phyloP scores from a whole-genome alignment of 2,797 vertebrate species.

The Pangasius krempfi region DNA sequence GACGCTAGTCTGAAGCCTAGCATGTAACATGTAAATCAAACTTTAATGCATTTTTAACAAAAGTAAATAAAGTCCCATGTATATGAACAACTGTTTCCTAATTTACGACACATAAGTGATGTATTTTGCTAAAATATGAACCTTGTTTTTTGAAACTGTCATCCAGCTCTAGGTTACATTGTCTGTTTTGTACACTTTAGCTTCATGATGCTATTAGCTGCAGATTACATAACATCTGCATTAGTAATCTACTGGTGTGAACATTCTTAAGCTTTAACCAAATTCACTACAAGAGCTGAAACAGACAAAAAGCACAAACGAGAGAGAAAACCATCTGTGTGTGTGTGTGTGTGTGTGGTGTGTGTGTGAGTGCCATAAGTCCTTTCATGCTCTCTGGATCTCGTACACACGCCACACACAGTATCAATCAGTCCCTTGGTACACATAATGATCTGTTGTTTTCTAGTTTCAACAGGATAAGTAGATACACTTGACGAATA shows the following conservation, averaged over 20 bases:
- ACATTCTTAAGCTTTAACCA: neutral
- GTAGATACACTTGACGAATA: slow-evolving; percentile 36
- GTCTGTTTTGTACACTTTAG: neutral
- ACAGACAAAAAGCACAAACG: neutral
- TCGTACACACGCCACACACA: neutral
- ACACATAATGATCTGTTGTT: slow-evolving; percentile 38
- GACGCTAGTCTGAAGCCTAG: neutral
- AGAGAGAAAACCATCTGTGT: neutral
- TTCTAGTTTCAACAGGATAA: slow-evolving; percentile 41
- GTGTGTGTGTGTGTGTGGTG: slow-evolving; percentile 9
- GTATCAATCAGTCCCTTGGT: slow-evolving; percentile 34
- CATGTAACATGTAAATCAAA: neutral
- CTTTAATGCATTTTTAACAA: neutral
- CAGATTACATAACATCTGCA: neutral
- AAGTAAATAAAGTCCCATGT: neutral
- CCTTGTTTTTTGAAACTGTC: neutral
- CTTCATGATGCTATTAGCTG: neutral
- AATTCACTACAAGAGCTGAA: neutral
- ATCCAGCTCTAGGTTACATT: neutral
- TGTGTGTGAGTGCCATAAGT: neutral
- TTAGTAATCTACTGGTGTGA: neutral
- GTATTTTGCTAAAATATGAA: neutral
- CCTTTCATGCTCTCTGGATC: neutral
- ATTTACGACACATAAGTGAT: neutral
- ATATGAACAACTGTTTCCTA: neutral